Evolutionary conservation across 2,113 vertebrate species (phyloP).

Genomic region (Zosterops japonicus): DNA sequence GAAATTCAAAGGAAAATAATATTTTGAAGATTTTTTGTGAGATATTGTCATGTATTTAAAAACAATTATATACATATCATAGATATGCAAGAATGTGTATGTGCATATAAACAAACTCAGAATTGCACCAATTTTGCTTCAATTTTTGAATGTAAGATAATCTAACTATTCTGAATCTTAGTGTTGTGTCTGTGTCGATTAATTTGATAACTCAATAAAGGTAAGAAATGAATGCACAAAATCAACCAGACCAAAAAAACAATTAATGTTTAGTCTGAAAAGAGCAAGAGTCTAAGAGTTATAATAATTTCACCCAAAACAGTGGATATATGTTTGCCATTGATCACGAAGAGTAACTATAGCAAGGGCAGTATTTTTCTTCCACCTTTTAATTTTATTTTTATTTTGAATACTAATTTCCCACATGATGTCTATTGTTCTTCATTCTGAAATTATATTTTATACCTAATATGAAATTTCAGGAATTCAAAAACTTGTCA

Average conservation of each 20-base stretch:
- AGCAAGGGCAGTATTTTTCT: not conserved
- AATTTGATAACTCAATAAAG: not conserved
- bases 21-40: not conserved
- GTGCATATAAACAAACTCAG: not conserved
- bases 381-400: not conserved
- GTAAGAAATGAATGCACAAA: not conserved
- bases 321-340: not conserved
- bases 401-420: not conserved
- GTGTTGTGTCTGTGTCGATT: not conserved
- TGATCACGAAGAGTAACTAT: not conserved
- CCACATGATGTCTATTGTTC: not conserved
- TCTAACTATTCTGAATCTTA: not conserved
- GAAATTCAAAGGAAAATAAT: not conserved
- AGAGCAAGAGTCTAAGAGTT: not conserved
- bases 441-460: not conserved
- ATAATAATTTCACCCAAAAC: not conserved
- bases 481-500: not conserved
- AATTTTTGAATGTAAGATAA: not conserved
- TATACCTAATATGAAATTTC: not conserved
- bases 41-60: not conserved
- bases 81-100: not conserved
- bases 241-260: not conserved
- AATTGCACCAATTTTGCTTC: not conserved
- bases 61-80: not conserved
- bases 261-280: not conserved